Percentiles rank a stretch among this genome's conserved stretches.
Conservation (phyloP, 1,140 invertebrate genomes). For the Drosophila pseudoobscura region DNA sequence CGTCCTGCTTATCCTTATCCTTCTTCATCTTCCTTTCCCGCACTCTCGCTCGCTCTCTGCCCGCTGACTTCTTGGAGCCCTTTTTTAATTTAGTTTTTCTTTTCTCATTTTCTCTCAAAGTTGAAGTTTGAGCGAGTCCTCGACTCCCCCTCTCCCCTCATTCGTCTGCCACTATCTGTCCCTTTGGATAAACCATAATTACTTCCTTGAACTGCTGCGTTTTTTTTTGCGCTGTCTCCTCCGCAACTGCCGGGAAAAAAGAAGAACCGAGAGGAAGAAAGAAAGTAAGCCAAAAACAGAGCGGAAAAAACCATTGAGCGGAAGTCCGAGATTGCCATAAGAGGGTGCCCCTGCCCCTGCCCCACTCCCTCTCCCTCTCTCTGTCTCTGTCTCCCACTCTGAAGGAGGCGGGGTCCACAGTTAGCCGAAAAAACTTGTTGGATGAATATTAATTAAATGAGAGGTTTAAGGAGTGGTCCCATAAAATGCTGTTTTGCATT, state of each 20-base stretch:
- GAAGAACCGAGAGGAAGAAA: neutral
- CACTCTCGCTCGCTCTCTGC: neutral
- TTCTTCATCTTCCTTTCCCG: slow-evolving; percentile 2
- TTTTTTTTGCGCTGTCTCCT: slow-evolving; percentile 37
- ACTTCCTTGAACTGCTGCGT: slow-evolving; percentile 77
- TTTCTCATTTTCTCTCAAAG: slow-evolving; percentile 43
- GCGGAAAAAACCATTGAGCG: slow-evolving; percentile 49
- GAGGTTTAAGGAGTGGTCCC: slow-evolving; percentile 53
- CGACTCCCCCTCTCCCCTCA: slow-evolving; percentile 11
- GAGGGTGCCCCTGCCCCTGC: slow-evolving; percentile 50
- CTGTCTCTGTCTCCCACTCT: neutral
- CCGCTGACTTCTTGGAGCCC: slow-evolving; percentile 37
- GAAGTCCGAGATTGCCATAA: slow-evolving; percentile 72
- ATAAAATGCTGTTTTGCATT: slow-evolving; percentile 54
- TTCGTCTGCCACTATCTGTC: slow-evolving; percentile 57
- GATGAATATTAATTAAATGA: slow-evolving; percentile 81
- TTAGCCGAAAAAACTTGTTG: slow-evolving; percentile 50
- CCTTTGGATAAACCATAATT: slow-evolving; percentile 80
- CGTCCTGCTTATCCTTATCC: neutral
- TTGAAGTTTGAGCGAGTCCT: slow-evolving; percentile 40
- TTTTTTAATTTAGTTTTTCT: slow-evolving; percentile 41
- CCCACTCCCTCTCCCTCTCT: slow-evolving; percentile 3
- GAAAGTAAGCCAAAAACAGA: neutral
- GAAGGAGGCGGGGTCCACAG: slow-evolving; percentile 13
- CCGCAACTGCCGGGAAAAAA: neutral